Evolutionary conservation across 1,140 invertebrate genomes (phyloP).

Genomic region (Pseudomyrmex dendroicus): DNA sequence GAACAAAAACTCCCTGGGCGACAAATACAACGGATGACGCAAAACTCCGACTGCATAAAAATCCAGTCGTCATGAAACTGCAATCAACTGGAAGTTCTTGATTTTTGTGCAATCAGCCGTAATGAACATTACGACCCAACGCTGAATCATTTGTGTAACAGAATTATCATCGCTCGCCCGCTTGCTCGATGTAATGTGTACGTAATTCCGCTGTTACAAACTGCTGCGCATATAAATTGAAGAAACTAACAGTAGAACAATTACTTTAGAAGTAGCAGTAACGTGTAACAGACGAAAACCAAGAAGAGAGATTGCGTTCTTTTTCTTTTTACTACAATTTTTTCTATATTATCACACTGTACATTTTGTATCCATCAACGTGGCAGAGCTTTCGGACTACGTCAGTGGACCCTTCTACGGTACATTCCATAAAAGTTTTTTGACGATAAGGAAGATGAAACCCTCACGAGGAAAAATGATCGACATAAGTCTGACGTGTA

Average conservation of each 20-base stretch:
- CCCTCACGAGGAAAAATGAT: conserved; percentile 2
- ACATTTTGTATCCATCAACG: conserved; percentile 16
- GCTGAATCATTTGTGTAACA: conserved; percentile 36
- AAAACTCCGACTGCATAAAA: conserved; percentile 51
- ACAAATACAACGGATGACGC: conserved; percentile 36
- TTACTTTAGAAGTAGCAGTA: not conserved
- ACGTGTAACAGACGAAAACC: not conserved
- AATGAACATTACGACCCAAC: conserved; percentile 46
- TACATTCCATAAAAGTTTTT: not conserved
- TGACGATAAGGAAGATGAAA: conserved; percentile 7
- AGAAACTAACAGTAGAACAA: conserved; percentile 4
- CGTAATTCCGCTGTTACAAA: conserved; percentile 19
- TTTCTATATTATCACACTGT: not conserved
- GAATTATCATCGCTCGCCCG: conserved; percentile 27
- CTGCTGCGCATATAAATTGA: conserved; percentile 21
- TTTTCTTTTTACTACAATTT: not conserved
- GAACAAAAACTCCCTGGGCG: conserved; percentile 51
- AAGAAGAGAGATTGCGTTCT: not conserved
- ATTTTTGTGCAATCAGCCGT: conserved; percentile 51
- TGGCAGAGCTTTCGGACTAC: conserved; percentile 5
- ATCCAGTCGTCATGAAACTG: conserved; percentile 51
- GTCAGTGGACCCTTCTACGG: not conserved
- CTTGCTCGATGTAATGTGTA: conserved; percentile 14
- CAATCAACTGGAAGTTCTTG: conserved; percentile 55
- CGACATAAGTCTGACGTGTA: not conserved